A percentile compares a stretch with the other conserved stretches of the same genome.
These are phyloP conservation scores for Streptopelia turtur DNA, from an alignment of 2,797 vertebrate species.

Conservation along the genomic window DNA sequence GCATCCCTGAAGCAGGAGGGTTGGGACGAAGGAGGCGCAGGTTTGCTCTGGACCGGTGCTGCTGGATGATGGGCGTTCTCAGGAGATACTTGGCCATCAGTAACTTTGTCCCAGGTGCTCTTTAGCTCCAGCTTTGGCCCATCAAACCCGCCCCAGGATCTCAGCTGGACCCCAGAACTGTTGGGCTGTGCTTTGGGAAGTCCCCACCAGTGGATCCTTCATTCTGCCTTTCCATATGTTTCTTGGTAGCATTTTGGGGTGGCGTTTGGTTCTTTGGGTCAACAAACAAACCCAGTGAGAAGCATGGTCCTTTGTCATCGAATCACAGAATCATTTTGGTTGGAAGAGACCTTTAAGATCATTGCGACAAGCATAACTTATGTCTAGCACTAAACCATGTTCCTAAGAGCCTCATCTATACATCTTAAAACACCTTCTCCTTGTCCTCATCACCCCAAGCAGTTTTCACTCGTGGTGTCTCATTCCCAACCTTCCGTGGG, in stretches of 20 bases:
- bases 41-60: neutral
- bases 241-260: rapidly evolving
- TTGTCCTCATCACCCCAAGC: too few relatives aligned
- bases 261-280: neutral
- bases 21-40: neutral
- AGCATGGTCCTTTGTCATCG: neutral
- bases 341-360: too few relatives aligned
- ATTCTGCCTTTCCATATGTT: rapidly evolving
- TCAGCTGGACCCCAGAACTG: neutral
- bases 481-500: rapidly evolving
- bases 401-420: too few relatives aligned
- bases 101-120: neutral
- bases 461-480: rapidly evolving
- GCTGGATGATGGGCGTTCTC: neutral
- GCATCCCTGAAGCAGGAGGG: neutral
- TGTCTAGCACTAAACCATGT: too few relatives aligned
- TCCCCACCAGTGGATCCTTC: neutral
- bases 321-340: too few relatives aligned
- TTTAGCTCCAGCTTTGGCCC: neutral
- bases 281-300: neutral
- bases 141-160: neutral
- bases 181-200: neutral
- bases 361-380: too few relatives aligned
- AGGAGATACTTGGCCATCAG: neutral
- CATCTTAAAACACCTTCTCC: too few relatives aligned